These are phyloP conservation scores for Diarsia dahlii DNA, from an alignment of 2,888 invertebrate species.

Conservation along the genomic window DNA sequence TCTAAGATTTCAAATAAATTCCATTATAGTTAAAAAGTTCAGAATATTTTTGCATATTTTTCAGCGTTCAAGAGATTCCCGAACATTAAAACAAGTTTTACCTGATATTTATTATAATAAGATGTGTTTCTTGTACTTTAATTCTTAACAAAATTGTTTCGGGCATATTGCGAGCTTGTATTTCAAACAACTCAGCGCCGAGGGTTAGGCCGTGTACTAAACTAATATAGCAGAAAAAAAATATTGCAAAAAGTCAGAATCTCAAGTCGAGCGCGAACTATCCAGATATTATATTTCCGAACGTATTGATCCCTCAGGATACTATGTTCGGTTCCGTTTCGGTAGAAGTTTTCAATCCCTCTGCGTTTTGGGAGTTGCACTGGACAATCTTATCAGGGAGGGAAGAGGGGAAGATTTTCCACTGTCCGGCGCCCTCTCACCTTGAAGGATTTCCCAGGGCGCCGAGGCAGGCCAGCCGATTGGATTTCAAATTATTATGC, in stretches of 20 bases:
- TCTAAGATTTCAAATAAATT: conserved; percentile 59
- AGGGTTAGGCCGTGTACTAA: conserved; percentile 68
- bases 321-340: conserved; percentile 88
- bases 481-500: conserved; percentile 88
- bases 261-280: conserved; percentile 82
- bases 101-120: conserved; percentile 50
- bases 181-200: conserved; percentile 61
- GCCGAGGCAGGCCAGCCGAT: conserved; percentile 79
- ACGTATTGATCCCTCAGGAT: conserved; percentile 89
- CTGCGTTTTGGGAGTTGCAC: conserved; percentile 89
- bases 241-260: conserved; percentile 75
- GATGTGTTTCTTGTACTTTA: conserved; percentile 43
- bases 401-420: conserved; percentile 87
- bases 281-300: conserved; percentile 88
- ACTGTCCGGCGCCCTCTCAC: conserved; percentile 88
- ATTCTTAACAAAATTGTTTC: conserved; percentile 39
- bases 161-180: conserved; percentile 47
- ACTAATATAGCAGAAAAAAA: conserved; percentile 79
- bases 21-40: conserved; percentile 54
- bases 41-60: conserved; percentile 61
- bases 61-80: conserved; percentile 46
- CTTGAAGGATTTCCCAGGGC: conserved; percentile 87
- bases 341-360: conserved; percentile 90
- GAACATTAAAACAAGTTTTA: conserved; percentile 45
- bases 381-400: conserved; percentile 90